Base-by-base conservation (phyloP, 2,888 invertebrate genomes). In the Lasioglossum morio region DNA sequence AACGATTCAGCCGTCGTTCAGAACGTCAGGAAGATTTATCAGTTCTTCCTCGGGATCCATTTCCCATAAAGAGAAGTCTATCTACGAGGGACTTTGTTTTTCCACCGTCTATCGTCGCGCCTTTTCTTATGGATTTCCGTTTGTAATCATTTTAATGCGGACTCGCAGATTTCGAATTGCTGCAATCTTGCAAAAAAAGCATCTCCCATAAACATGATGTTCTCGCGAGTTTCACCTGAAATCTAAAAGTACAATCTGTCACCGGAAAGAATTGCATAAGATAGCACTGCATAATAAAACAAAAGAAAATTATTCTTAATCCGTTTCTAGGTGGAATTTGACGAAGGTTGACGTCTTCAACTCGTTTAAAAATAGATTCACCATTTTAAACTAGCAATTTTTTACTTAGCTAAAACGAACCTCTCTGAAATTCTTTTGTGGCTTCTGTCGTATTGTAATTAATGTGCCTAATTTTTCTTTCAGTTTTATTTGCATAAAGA, bases 21-120 rank as follows among this genome's bases (percentile, higher is more conserved):
- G 86, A 85, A 89, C 87, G 90, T 87, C 90, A 89, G 88, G 89
- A 90, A 90, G 90, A 90, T 90, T 90, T 90, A 90, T 90, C 90
- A 89, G 87, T 84, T 84, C 82, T 81, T 84, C 82, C 79, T 79
- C 85, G 72, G 86, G 88, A 88, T 83, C 88, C 86, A 84, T 89
- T 89, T 87, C 87, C 85, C 83, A 88, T 87, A 90, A 88, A 88
- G 87, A 79, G 85, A 80, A 85, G 79, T 89, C 87, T 81, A 86
- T 89, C 87, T 79, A 82, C 74, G 84, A 78, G 79, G 72, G 76
- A 77, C 78, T 79, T 85, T 81, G 77, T 85, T 83, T 85, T 83
- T 84, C 87, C 70, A 80, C 34, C 37, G 72, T 76, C 74, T 73
- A 76, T 82, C 69, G 78, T 85, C 82, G 70, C 48, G 27, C 27